phyloP scores from a whole-genome alignment of 2,888 invertebrate species.

The Sturmia bella region DNA sequence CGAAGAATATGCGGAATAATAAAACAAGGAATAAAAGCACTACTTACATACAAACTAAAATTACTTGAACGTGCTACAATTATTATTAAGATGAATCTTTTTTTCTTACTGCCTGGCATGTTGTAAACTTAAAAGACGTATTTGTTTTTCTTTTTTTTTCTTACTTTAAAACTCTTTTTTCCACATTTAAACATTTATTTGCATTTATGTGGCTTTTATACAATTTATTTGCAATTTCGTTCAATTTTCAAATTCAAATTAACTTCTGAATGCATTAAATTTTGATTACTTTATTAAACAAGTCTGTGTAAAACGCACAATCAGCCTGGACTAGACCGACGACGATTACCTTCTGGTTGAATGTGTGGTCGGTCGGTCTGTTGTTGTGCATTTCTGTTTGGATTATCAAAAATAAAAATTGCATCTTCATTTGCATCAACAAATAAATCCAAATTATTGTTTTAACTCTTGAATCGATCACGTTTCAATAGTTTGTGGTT shows the following conservation, averaged over 20 bases:
- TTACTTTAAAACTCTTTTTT: background rate
- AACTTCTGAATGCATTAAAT: conserved; percentile 63
- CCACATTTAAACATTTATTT: conserved; percentile 53
- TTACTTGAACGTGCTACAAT: conserved; percentile 73
- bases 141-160: conserved; percentile 3
- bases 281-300: conserved; percentile 66
- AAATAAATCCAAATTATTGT: conserved; percentile 25
- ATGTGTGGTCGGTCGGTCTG: conserved; percentile 66
- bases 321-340: background rate
- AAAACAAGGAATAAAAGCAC: conserved; percentile 30
- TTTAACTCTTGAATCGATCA: conserved; percentile 71
- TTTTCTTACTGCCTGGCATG: conserved; percentile 36
- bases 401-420: conserved; percentile 40
- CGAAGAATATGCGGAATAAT: conserved; percentile 32
- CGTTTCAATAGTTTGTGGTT: conserved; percentile 72
- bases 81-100: conserved; percentile 61
- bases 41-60: conserved; percentile 60
- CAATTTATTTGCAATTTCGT: conserved; percentile 70
- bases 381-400: conserved; percentile 9
- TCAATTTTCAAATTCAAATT: conserved; percentile 69
- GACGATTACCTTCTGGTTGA: conserved; percentile 31
- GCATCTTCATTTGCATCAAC: conserved; percentile 51
- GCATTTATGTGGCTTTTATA: conserved; percentile 70
- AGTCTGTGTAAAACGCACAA: conserved; percentile 1
- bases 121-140: conserved; percentile 48